Base-by-base conservation (phyloP, 2,113 vertebrate species). In the Phainopepla nitens region DNA sequence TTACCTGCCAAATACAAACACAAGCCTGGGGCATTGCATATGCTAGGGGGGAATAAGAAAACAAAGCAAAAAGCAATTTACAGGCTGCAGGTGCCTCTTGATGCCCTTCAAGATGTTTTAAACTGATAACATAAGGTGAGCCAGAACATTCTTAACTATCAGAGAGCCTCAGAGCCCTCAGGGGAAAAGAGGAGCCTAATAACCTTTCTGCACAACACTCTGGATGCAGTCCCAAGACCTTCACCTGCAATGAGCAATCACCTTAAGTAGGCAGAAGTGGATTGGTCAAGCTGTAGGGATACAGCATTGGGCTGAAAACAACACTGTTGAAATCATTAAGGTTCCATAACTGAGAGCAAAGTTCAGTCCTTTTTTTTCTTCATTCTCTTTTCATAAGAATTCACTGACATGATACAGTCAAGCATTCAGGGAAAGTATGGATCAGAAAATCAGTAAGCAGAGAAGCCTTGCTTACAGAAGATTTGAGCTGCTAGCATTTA, bases 81-180 rank as follows among this genome's bases (percentile, higher is more conserved):
- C 41, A 68, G 47, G 62, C 61, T 89, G 53, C 83, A 92, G 83
- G 61, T 94, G 61, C 49, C 69, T 82, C 73, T 45, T 75, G 45
- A 82, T 94, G 60, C 69, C 69, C 83, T 89, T 95, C 36, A 92
- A 87, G 78, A 91, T 75, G 28, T 84, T 90, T 89, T 66, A 65
- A 82, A 29, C 44, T 78, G 90, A 68, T 91, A 91, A 87, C 0
- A 2, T 44, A 78, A 56, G 47, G 77, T 72, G 10, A 82, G 35
- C 13, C 61, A 90, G 93, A 94, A 66, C 77, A 66, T 70, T 80
- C 50, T 69, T 56, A 91, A 81, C 76, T 83, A 90, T 91, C 64
- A 81, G 58, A 92, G 39, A 42, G 47, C 16, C 29, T 66, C 84
- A 60, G 1, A 51, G 8, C 62, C 92, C 85, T 86, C 41, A 28